Evolutionary conservation across 2,888 invertebrate genomes (phyloP), one percentile per base, ranked within the genome.

Genomic region (Clostera curtula): DNA sequence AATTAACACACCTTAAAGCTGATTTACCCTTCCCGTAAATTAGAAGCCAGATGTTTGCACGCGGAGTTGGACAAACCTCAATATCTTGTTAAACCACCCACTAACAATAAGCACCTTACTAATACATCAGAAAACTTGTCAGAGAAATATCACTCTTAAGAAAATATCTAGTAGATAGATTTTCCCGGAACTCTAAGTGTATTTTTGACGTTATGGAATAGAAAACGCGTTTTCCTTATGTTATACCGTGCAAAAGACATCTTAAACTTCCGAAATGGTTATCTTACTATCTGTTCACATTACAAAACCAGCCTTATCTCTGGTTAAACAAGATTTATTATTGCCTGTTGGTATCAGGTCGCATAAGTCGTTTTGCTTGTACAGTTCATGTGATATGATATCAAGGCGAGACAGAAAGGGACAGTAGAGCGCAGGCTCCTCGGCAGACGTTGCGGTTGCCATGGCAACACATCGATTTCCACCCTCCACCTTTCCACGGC

Each of bases 401-500:
- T 74, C 76, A 71, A 73, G 77, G 74, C 82, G 80, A 83, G 82
- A 83, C 71, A 80, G 82, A 83, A 66, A 79, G 77, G 69, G 83
- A 82, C 68, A 82, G 82, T 79, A 79, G 73, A 73, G 76, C 73
- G 76, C 82, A 80, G 79, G 69, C 77, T 80, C 70, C 80, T 80
- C 79, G 76, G 82, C 82, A 83, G 83, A 82, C 83, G 80, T 83
- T 75, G 80, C 82, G 65, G 82, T 83, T 62, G 72, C 67, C 59
- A 77, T 80, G 66, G 73, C 56, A 68, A 77, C 80, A 57, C 80
- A 83, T 83, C 83, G 83, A 83, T 83, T 79, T 69, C 68, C 58
- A 63, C 59, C 65, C 61, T 62, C 49, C 62, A 56, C 19, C n/a
- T 49, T 38, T 43, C 54, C 49, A 47, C 43, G 56, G 51, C 73